Percentiles rank a stretch among this genome's conserved stretches.
These are phyloP conservation scores for Lacerta bilineata DNA, from an alignment of 2,797 vertebrate species.

Conservation along the genomic window DNA sequence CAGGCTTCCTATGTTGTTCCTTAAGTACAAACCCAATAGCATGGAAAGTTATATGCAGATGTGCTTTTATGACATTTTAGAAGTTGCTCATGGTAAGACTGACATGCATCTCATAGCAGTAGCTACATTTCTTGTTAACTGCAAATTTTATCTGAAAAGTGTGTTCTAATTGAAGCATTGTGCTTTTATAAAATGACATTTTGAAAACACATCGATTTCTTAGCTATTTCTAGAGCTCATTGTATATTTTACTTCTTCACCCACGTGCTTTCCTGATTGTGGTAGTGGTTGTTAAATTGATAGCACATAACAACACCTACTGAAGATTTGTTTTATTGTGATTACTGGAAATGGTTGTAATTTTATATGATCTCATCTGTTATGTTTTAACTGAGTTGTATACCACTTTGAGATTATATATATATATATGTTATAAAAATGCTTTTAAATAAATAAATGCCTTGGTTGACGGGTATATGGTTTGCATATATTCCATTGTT, in stretches of 20 bases:
- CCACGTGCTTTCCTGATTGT: too few species aligned
- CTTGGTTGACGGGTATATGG: background rate
- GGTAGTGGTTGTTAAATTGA: too few species aligned
- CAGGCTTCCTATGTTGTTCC: background rate
- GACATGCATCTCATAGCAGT: background rate
- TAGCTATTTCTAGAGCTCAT: background rate
- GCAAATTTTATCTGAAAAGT: background rate
- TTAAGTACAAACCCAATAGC: background rate
- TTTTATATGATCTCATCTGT: too few species aligned
- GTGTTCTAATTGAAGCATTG: constrained; percentile 17
- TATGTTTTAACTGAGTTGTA: too few species aligned
- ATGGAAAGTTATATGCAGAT: background rate
- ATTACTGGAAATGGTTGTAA: too few species aligned
- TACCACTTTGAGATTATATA: too few species aligned
- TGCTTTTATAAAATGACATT: constrained; percentile 29
- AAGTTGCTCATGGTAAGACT: background rate
- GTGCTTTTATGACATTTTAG: background rate
- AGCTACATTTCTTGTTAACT: background rate
- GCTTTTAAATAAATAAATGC: background rate
- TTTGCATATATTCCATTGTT: constrained; percentile 28
- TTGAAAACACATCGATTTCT: constrained; percentile 23
- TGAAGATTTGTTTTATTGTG: too few species aligned
- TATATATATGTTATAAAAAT: too few species aligned
- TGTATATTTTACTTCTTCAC: background rate
- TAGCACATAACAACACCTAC: too few species aligned